Conservation (phyloP, 1,140 invertebrate genomes). For the Microplitis mediator region DNA sequence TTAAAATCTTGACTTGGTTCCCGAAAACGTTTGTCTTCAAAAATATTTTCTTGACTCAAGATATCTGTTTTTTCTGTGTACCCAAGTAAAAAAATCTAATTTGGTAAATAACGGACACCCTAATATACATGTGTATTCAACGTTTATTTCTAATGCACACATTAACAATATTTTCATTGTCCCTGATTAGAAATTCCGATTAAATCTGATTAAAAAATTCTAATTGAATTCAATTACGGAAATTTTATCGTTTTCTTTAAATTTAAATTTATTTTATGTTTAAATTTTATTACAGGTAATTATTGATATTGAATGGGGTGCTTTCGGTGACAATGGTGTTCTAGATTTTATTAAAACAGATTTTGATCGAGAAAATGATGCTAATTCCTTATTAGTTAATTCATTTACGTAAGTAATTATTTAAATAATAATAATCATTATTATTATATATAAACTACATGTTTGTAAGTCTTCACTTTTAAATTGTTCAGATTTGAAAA, state of each 20-base stretch:
- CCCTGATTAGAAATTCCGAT: too few relatives aligned
- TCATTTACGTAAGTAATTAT: conserved; percentile 63
- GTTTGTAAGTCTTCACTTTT: neutral
- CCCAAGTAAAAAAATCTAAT: too few relatives aligned
- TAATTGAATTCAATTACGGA: neutral
- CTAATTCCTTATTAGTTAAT: conserved; percentile 64
- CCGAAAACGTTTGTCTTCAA: too few relatives aligned
- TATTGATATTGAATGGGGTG: conserved; percentile 84
- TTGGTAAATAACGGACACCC: too few relatives aligned
- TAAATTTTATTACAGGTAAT: conserved; percentile 65
- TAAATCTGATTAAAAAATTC: too few relatives aligned
- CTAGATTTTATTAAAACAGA: conserved; percentile 78
- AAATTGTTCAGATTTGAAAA: conserved; percentile 68
- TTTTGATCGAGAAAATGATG: conserved; percentile 70
- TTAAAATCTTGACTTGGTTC: too few relatives aligned
- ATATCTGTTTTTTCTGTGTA: too few relatives aligned
- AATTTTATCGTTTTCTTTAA: neutral
- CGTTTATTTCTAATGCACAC: too few relatives aligned
- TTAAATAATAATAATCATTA: neutral
- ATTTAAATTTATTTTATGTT: neutral
- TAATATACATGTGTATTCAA: too few relatives aligned
- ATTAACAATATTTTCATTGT: too few relatives aligned
- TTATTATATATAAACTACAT: neutral
- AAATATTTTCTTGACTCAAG: too few relatives aligned
- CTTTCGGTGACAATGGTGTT: conserved; percentile 82